Evolutionary conservation across 2,888 invertebrate genomes (phyloP), one percentile per base, ranked within the genome.

Genomic region (Pterostichus madidus): DNA sequence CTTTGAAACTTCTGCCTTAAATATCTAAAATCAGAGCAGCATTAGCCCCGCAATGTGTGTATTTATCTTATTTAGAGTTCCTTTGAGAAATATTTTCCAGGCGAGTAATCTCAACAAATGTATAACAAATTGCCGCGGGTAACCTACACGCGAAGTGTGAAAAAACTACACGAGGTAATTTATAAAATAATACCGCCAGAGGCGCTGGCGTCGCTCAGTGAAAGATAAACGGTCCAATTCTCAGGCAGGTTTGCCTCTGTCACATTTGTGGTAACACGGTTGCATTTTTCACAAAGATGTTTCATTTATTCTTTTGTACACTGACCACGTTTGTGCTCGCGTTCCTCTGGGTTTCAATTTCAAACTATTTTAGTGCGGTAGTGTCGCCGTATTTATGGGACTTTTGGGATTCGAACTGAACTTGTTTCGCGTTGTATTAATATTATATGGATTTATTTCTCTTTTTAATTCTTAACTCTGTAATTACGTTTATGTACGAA

Each of bases 241-340:
- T 68, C 64, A 52, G 80, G 49, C 32, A 35, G 52, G 46, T 61
- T 79, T 52, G 73, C 56, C 53, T 24, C 53, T 80, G 71, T 71
- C 68, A 80, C 71, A 53, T 53, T 71, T 73, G 78, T 15, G 59
- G 59, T 61, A 59, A 44, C 56, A 15, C 44, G 31, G 61, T 61
- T 78, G 78, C 78, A 80, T 80, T 80, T 80, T 68, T 80, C 80
- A 80, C 71, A 68, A 68, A 71, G 53, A 80, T 80, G 71, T 80
- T 71, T 53, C 71, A 53, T 80, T 80, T 59, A 61, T 78, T 59
- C 15, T 53, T 80, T 73, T 80, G 68, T 73, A 73, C 32, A 39
- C 56, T 80, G 80, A 73, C 80, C 80, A 80, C 73, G 80, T 80
- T 80, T 80, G 49, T 61, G 13, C 68, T 1, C 71, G 17, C 7